Evolutionary conservation across 2,797 vertebrate species (phyloP).

Genomic region (Chloroceryle inda): DNA sequence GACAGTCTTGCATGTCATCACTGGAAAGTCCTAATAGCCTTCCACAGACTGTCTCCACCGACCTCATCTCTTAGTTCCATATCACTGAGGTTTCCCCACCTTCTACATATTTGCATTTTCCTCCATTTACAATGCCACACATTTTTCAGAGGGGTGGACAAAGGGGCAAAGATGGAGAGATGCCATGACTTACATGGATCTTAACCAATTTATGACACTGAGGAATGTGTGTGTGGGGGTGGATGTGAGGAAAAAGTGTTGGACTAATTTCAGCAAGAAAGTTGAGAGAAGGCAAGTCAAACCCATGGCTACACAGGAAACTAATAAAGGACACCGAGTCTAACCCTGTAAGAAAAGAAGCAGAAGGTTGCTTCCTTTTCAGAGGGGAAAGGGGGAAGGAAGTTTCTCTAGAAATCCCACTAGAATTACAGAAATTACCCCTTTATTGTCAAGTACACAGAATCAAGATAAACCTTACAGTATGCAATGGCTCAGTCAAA

Average conservation of each 20-base stretch:
- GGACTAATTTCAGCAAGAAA: slow-evolving; percentile 36
- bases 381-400: background rate
- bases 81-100: background rate
- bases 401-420: background rate
- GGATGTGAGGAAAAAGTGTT: slow-evolving; percentile 6
- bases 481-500: background rate
- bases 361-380: background rate
- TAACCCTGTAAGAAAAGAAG: background rate
- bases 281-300: slow-evolving; percentile 44
- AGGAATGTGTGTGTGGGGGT: background rate
- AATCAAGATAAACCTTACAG: background rate
- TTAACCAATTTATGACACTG: background rate
- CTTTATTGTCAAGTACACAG: background rate
- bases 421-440: slow-evolving; percentile 21
- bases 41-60: background rate
- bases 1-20: background rate
- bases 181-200: slow-evolving; percentile 5
- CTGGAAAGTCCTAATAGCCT: background rate
- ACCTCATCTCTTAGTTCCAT: background rate
- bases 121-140: background rate
- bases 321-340: background rate
- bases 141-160: background rate
- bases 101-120: background rate
- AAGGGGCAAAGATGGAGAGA: background rate
- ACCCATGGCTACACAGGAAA: slow-evolving; percentile 6